phyloP scores from a whole-genome alignment of 2,797 vertebrate species.

The Mastacembelus armatus region DNA sequence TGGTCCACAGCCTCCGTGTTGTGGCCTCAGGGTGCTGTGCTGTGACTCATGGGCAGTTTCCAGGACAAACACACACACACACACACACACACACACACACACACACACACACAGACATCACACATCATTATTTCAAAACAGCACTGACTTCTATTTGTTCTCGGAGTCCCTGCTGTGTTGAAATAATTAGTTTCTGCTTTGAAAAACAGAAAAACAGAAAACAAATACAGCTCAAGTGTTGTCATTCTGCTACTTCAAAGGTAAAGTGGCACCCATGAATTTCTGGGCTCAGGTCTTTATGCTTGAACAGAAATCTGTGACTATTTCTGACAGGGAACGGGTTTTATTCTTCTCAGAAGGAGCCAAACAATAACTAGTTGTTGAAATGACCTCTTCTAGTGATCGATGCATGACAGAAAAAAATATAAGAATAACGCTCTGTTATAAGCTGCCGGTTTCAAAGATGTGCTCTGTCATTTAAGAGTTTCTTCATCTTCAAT shows the following conservation, averaged over 20 bases:
- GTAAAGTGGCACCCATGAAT: constrained; percentile 1
- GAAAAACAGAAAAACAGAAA: not conserved
- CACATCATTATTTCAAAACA: not conserved
- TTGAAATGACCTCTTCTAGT: not conserved
- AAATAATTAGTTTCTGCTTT: constrained; percentile 7
- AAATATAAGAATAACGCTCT: too few relatives aligned
- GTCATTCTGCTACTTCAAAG: not conserved
- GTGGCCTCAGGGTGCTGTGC: constrained; percentile 1
- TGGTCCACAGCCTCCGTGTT: constrained; percentile 30
- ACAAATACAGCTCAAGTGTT: not conserved
- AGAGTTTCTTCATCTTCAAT: too few relatives aligned
- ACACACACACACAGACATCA: too few relatives aligned
- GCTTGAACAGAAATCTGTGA: not conserved
- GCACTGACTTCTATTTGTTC: not conserved
- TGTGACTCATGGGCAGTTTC: constrained; percentile 19
- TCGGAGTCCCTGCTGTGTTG: not conserved
- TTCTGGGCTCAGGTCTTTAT: not conserved
- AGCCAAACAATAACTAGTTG: not conserved
- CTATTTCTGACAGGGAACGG: not conserved
- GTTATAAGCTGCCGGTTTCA: too few relatives aligned
- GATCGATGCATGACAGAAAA: not conserved
- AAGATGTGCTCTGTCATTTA: too few relatives aligned
- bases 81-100: too few relatives aligned
- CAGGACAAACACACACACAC: constrained; percentile 1
- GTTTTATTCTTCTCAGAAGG: not conserved